Conservation (phyloP, 2,113 vertebrate genomes). For the Myrmecophaga tridactyla region DNA sequence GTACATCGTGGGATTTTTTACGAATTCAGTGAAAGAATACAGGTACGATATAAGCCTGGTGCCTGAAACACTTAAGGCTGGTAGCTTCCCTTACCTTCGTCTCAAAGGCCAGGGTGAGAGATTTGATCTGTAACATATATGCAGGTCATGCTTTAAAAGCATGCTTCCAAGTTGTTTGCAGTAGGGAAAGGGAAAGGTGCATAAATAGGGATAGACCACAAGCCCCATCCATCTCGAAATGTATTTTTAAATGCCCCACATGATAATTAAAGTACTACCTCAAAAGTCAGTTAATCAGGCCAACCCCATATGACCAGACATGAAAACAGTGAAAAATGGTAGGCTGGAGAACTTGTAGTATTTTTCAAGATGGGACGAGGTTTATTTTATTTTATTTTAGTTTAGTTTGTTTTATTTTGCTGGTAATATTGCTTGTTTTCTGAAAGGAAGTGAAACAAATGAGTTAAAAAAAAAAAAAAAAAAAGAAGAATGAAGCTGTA, state of each 20-base stretch:
- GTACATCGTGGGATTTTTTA: not conserved
- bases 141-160: not conserved
- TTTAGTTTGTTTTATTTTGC: not conserved
- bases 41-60: not conserved
- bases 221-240: not conserved
- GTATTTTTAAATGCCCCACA: not conserved
- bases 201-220: not conserved
- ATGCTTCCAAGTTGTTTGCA: not conserved
- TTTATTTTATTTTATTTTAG: no score
- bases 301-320: not conserved
- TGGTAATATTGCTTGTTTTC: not conserved
- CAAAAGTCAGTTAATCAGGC: not conserved
- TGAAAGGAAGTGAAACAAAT: constrained; percentile 18
- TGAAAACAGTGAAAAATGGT: not conserved
- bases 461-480: not conserved
- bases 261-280: not conserved
- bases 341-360: not conserved
- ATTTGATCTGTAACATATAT: not conserved
- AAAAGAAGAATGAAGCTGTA: not conserved
- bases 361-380: not conserved
- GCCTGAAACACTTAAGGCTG: not conserved
- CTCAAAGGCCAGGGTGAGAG: not conserved
- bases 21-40: not conserved
- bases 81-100: not conserved
- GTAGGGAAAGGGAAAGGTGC: not conserved